These are phyloP conservation scores for Onychomys torridus DNA, from an alignment of 2,797 vertebrate species.

Conservation along the genomic window DNA sequence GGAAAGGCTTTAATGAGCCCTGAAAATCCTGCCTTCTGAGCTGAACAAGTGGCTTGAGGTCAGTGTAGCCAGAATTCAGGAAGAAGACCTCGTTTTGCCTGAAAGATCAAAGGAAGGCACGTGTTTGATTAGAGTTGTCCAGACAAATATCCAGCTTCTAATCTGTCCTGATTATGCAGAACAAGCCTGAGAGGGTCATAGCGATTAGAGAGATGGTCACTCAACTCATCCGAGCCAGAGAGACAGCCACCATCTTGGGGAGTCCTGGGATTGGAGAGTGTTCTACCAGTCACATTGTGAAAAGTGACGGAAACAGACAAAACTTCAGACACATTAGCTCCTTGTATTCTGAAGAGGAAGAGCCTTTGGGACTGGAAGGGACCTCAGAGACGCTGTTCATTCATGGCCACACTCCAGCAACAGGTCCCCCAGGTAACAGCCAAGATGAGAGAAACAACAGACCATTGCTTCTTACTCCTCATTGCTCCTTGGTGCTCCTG, in stretches of 20 bases:
- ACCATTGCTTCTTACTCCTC: background rate
- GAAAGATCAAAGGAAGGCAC: slow-evolving; percentile 77
- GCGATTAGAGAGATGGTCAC: slow-evolving; percentile 50
- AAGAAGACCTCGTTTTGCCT: slow-evolving; percentile 74
- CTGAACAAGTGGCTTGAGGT: slow-evolving; percentile 48
- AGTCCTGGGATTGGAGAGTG: background rate
- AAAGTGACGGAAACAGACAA: background rate
- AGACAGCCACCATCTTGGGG: background rate
- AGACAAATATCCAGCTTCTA: slow-evolving; percentile 69
- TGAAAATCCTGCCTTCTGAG: background rate
- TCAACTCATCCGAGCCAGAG: slow-evolving; percentile 1
- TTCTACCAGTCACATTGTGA: background rate
- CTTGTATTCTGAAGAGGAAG: background rate
- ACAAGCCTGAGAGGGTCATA: slow-evolving; percentile 68
- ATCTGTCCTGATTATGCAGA: slow-evolving; percentile 77
- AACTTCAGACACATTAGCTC: background rate
- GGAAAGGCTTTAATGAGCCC: slow-evolving; percentile 66
- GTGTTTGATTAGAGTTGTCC: slow-evolving; percentile 68
- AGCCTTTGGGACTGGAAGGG: background rate
- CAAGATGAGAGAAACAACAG: background rate
- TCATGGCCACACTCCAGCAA: background rate
- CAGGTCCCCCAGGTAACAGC: background rate
- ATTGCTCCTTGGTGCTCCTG: background rate
- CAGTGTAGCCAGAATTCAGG: background rate
- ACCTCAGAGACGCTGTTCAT: background rate